Evolutionary conservation across 2,888 invertebrate genomes (phyloP).

Genomic region (Drosophila meridionalis): DNA sequence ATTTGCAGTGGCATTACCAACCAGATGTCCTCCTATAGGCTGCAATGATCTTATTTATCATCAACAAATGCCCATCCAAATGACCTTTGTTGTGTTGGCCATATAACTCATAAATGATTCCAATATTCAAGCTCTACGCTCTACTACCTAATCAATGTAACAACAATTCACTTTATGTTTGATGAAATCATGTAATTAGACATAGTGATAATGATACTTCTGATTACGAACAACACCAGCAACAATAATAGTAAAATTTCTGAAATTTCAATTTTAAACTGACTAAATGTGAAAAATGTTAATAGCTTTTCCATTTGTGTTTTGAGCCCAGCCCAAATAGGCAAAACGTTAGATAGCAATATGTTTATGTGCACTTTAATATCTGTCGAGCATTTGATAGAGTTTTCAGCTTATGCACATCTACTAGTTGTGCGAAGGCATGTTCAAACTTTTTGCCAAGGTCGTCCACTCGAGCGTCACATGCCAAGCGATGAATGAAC

Average conservation of each 20-base stretch:
- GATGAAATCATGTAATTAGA: no score
- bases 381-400: slow-evolving; percentile 9
- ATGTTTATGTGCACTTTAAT: slow-evolving; percentile 1
- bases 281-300: background rate
- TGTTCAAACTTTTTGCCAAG: slow-evolving; percentile 34
- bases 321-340: background rate
- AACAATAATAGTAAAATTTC: background rate
- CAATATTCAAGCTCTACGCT: no score
- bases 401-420: slow-evolving; percentile 10
- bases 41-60: no score
- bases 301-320: background rate
- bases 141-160: no score
- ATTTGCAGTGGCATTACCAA: no score
- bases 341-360: background rate
- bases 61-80: no score
- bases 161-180: no score
- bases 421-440: slow-evolving; percentile 26
- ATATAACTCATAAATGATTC: no score
- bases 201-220: no score
- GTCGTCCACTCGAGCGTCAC: slow-evolving; percentile 47
- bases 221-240: background rate
- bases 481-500: slow-evolving; percentile 36
- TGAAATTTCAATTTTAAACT: background rate
- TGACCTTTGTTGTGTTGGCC: no score
- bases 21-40: no score